Evolutionary conservation across 1,140 invertebrate species (phyloP).

Genomic region (Cydia fagiglandana): DNA sequence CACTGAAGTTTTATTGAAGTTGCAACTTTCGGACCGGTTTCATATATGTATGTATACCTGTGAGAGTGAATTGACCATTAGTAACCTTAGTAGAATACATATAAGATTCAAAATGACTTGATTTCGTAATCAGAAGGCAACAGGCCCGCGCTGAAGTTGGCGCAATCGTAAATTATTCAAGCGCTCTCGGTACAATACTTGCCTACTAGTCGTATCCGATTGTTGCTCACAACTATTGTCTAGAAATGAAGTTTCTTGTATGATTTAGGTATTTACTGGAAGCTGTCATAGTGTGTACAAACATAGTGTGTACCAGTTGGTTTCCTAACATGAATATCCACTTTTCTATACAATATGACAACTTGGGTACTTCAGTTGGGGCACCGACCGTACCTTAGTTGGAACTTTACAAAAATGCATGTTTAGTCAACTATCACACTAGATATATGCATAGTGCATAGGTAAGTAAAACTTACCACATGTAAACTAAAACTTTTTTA

Average conservation of each 20-base stretch:
- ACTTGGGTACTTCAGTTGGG: too few relatives aligned
- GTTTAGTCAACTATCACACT: too few relatives aligned
- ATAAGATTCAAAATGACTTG: slow-evolving; percentile 5
- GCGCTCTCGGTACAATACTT: slow-evolving; percentile 57
- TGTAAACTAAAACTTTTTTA: too few relatives aligned
- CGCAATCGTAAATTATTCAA: slow-evolving; percentile 78
- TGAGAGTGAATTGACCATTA: background rate
- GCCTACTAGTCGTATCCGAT: slow-evolving; percentile 60
- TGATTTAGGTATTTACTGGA: background rate
- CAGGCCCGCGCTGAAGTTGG: slow-evolving; percentile 61
- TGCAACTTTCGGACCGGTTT: slow-evolving; percentile 72
- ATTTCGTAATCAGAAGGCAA: slow-evolving; percentile 31
- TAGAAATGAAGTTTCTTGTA: slow-evolving; percentile 22
- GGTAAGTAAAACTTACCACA: too few relatives aligned
- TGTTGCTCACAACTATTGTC: slow-evolving; percentile 46
- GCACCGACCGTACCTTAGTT: background rate
- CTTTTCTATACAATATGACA: too few relatives aligned
- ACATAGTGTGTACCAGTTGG: too few relatives aligned
- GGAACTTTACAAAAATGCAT: too few relatives aligned
- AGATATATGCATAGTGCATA: too few relatives aligned
- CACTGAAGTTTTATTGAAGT: slow-evolving; percentile 77
- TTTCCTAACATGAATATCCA: too few relatives aligned
- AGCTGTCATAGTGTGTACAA: background rate
- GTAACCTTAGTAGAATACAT: background rate
- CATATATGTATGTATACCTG: slow-evolving; percentile 72